These are phyloP conservation scores for Xenops minutus DNA, from an alignment of 2,797 vertebrate genomes.

Conservation along the genomic window DNA sequence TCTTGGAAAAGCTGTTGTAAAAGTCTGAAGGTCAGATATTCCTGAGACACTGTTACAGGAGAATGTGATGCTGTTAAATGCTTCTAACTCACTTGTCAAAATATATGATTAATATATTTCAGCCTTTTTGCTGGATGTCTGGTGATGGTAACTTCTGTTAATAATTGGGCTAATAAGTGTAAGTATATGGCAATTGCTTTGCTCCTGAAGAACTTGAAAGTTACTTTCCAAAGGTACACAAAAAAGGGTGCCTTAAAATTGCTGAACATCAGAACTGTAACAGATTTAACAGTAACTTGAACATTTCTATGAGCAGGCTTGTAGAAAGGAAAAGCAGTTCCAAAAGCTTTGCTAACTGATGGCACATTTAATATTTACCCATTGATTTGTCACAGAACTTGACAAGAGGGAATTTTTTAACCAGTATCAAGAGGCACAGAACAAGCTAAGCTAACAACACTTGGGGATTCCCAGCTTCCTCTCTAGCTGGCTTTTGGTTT, in stretches of 20 bases:
- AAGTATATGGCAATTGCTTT: not conserved
- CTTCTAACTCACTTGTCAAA: not conserved
- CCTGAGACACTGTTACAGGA: accelerated
- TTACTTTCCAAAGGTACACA: not conserved
- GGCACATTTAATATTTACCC: not conserved
- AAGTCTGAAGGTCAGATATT: conserved; percentile 69
- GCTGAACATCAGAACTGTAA: not conserved
- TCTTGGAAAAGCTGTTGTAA: conserved; percentile 84
- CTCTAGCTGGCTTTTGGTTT: not conserved
- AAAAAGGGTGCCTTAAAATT: not conserved
- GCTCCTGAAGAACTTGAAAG: not conserved
- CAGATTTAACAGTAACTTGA: not conserved
- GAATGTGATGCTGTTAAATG: not conserved
- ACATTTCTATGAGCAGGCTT: not conserved
- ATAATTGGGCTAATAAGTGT: not conserved
- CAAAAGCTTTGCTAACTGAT: not conserved
- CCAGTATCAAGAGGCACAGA: accelerated
- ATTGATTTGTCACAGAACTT: not conserved
- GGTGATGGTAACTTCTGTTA: not conserved
- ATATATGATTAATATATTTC: not conserved
- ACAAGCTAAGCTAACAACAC: not conserved
- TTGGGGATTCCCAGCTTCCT: not conserved
- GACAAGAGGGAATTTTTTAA: not conserved
- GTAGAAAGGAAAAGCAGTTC: not conserved
- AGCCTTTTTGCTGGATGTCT: not conserved